A percentile compares a stretch with the other conserved stretches of the same genome.
Evolutionary conservation across 2,888 invertebrate species (phyloP).

Genomic region (Eustalomyia histrio): DNA sequence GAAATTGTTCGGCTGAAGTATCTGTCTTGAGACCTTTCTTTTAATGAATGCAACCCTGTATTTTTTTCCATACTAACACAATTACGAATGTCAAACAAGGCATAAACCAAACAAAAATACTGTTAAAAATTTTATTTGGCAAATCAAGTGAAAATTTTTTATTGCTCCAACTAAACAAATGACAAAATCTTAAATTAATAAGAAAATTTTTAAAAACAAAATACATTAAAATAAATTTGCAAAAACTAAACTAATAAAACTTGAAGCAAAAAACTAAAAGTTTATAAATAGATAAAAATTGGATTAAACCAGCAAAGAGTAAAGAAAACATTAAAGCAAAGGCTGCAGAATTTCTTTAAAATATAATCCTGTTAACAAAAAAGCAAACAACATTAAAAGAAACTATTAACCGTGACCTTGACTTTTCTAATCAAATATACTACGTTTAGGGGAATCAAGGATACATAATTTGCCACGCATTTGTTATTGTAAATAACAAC

Average conservation of each 20-base stretch:
- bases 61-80: no score
- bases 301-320: background rate
- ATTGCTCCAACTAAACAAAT: background rate
- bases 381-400: background rate
- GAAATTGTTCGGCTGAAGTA: no score
- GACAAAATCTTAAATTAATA: conserved; percentile 6
- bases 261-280: background rate
- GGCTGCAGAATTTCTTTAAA: conserved; percentile 9
- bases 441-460: conserved; percentile 17
- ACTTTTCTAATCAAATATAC: conserved; percentile 14
- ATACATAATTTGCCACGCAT: background rate
- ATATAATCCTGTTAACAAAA: conserved; percentile 13
- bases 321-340: conserved; percentile 29
- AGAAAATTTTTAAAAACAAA: background rate
- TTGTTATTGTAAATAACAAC: conserved; percentile 21
- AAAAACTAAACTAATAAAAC: background rate
- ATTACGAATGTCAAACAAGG: conserved; percentile 22
- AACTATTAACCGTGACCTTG: conserved; percentile 38
- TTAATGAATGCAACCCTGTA: no score
- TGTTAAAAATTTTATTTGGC: background rate
- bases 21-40: no score
- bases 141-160: background rate
- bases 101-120: conserved; percentile 17
- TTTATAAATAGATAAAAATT: conserved; percentile 5
- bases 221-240: no score